Conservation (phyloP, 1,140 invertebrate species). For the Drosophila persimilis region DNA sequence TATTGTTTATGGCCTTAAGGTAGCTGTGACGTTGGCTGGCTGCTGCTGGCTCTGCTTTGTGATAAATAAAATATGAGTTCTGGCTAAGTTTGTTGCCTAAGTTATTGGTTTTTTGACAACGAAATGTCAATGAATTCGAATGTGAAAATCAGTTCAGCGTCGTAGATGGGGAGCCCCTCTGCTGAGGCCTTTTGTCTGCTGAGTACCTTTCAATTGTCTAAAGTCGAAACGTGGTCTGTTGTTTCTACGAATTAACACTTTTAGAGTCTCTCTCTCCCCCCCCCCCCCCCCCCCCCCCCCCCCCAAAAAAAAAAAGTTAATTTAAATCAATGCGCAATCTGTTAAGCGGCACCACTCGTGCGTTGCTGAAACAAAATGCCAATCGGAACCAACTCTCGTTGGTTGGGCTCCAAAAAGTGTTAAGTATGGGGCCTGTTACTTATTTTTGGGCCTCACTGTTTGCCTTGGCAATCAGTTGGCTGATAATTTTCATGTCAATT, state of each 20-base stretch:
- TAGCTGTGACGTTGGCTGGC: constrained; percentile 20
- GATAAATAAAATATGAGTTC: constrained; percentile 78
- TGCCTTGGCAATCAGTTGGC: constrained; percentile 73
- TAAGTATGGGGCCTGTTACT: constrained; percentile 66
- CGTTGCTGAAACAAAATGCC: constrained; percentile 78
- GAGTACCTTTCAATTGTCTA: constrained; percentile 53
- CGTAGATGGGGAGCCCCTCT: too few species aligned
- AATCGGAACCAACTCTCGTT: constrained; percentile 62
- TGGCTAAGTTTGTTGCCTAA: constrained; percentile 67
- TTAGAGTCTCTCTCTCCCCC: too few species aligned
- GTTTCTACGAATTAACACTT: constrained; percentile 64
- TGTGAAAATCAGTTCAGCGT: constrained; percentile 66
- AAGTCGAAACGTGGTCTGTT: constrained; percentile 35
- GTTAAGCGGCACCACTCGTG: constrained; percentile 62
- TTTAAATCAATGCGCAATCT: constrained; percentile 76
- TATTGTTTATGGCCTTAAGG: constrained; percentile 47
- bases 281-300: background rate
- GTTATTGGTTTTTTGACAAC: constrained; percentile 52
- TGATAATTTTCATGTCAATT: constrained; percentile 75
- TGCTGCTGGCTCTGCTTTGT: constrained; percentile 36
- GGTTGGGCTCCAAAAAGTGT: constrained; percentile 80
- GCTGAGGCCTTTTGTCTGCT: constrained; percentile 1
- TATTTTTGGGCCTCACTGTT: constrained; percentile 52
- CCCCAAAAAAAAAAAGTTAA: constrained; percentile 56
- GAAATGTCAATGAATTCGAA: constrained; percentile 72